phyloP scores from a whole-genome alignment of 2,113 vertebrate species.

The Embiotoca jacksoni region DNA sequence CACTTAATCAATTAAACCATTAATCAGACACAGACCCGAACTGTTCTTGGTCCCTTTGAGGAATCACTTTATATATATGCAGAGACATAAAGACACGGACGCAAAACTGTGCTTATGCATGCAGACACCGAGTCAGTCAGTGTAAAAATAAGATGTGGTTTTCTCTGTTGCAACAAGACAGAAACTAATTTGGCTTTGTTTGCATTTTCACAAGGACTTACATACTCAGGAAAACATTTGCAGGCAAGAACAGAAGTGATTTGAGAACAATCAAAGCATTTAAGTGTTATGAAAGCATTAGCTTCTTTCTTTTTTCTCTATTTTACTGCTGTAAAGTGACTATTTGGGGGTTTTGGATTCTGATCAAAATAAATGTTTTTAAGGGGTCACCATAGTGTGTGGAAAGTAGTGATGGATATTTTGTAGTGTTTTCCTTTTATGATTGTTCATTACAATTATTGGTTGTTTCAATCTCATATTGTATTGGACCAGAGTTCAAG shows the following conservation, averaged over 20 bases:
- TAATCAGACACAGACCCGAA: constrained; percentile 63
- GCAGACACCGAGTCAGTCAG: background rate
- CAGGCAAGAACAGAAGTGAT: background rate
- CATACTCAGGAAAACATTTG: constrained; percentile 17
- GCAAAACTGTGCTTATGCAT: constrained; percentile 1
- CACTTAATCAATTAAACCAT: constrained; percentile 72
- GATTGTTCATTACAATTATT: background rate
- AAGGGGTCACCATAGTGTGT: background rate
- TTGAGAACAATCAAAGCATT: too few relatives aligned
- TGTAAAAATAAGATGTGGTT: constrained; percentile 7
- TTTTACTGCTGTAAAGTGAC: constrained; percentile 2
- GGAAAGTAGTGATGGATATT: constrained; percentile 11
- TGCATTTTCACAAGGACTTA: constrained; percentile 13
- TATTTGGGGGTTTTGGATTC: constrained; percentile 7
- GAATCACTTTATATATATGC: constrained; percentile 57
- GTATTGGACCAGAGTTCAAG: background rate
- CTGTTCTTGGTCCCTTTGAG: constrained; percentile 50
- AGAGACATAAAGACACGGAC: constrained; percentile 22
- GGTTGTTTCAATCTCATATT: constrained; percentile 18
- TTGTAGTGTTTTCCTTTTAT: constrained; percentile 17
- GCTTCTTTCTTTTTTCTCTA: background rate
- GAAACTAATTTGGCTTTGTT: constrained; percentile 19
- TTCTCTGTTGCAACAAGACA: constrained; percentile 2
- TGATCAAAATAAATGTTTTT: background rate
- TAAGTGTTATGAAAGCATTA: too few relatives aligned